phyloP scores from a whole-genome alignment of 2,888 invertebrate species.

The Eutolmus rufibarbis region DNA sequence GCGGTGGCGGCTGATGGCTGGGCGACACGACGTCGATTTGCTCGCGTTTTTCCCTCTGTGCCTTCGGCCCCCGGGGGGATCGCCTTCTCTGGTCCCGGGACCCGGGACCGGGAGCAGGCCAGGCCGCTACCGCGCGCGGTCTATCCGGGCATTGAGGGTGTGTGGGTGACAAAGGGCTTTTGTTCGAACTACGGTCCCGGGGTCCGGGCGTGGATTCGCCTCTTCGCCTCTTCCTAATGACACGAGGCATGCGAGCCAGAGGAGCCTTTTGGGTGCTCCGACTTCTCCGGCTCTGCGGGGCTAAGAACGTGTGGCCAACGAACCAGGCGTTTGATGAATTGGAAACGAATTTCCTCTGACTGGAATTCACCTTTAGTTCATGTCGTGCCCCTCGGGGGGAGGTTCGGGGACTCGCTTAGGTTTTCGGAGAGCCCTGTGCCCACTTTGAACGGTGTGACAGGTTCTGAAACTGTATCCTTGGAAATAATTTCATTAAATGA shows the following conservation, averaged over 20 bases:
- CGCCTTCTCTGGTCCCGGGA: not conserved
- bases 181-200: not conserved
- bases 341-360: slow-evolving; percentile 41
- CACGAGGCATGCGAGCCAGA: not conserved
- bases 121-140: not conserved
- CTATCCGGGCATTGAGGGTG: not conserved
- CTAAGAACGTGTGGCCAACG: slow-evolving; percentile 25
- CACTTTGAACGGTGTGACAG: not conserved
- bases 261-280: not conserved
- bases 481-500: not conserved
- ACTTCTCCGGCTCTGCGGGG: not conserved
- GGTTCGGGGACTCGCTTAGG: not conserved
- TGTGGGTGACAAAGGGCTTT: slow-evolving; percentile 37
- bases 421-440: not conserved
- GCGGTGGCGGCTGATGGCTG: not conserved
- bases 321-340: slow-evolving; percentile 42
- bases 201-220: not conserved
- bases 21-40: slow-evolving; percentile 12
- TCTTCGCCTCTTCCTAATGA: not conserved
- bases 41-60: not conserved
- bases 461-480: not conserved
- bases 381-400: not conserved
- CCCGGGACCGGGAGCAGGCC: not conserved
- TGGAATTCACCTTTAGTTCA: slow-evolving; percentile 3
- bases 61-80: not conserved